Percentiles rank a stretch among this genome's conserved stretches.
These are phyloP conservation scores for Mizuhopecten yessoensis DNA, from an alignment of 1,140 invertebrate genomes.

Conservation along the genomic window DNA sequence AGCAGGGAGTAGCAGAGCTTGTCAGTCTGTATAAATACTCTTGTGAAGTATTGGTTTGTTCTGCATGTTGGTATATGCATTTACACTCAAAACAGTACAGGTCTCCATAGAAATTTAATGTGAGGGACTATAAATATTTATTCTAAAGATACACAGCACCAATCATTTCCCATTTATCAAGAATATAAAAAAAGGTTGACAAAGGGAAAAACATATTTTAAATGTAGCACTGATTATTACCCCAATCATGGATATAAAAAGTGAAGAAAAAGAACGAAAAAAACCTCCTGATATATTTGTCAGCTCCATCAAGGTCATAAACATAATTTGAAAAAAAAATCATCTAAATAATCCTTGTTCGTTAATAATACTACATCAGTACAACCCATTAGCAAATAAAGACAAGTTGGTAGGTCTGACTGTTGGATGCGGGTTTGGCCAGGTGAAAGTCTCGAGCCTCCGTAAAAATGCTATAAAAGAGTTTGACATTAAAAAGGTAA, in stretches of 20 bases:
- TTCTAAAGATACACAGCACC: neutral
- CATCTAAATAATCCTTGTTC: no score
- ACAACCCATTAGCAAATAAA: no score
- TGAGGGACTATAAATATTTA: neutral
- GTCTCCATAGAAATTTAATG: neutral
- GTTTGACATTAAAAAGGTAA: neutral
- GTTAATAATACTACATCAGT: no score
- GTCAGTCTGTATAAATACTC: neutral
- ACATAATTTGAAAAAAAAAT: no score
- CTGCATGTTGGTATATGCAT: neutral
- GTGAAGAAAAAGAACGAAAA: no score
- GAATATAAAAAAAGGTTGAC: neutral
- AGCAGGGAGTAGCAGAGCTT: neutral
- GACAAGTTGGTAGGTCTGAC: no score
- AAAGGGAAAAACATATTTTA: neutral
- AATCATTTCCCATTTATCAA: neutral
- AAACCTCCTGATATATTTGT: no score
- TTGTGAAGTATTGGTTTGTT: slow-evolving; percentile 11
- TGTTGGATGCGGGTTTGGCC: neutral
- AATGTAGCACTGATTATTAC: no score
- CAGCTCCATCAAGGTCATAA: no score
- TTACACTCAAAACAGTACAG: neutral
- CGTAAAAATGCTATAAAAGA: neutral
- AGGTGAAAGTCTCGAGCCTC: neutral
- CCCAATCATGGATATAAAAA: no score